Conservation (phyloP, 2,113 vertebrate species). For the Aegypius monachus region DNA sequence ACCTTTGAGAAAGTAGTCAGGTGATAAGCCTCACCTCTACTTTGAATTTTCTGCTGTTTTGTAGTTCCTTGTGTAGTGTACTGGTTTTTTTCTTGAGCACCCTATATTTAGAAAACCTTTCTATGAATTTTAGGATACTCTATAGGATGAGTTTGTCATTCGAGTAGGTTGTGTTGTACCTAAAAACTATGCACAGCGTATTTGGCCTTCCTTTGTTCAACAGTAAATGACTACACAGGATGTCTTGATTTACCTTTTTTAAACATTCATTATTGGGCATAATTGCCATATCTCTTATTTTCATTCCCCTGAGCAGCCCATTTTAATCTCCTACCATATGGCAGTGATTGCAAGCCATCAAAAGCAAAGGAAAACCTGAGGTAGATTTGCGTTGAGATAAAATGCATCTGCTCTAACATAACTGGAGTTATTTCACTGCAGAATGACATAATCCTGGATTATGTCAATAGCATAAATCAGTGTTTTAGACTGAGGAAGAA, state of each 20-base stretch:
- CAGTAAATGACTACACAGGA: not conserved
- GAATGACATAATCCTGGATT: not conserved
- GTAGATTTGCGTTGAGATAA: constrained; percentile 1
- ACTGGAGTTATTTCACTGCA: not conserved
- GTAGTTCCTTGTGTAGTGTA: not conserved
- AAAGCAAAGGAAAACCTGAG: constrained; percentile 6
- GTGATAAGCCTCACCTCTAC: not conserved
- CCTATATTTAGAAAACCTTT: not conserved
- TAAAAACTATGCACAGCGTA: not conserved
- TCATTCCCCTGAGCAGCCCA: constrained; percentile 28
- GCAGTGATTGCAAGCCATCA: constrained; percentile 34
- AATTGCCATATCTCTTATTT: constrained; percentile 35
- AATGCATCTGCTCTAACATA: not conserved
- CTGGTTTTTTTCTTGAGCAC: not conserved
- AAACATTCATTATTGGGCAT: constrained; percentile 40
- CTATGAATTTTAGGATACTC: not conserved
- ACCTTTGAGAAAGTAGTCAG: not conserved
- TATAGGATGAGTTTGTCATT: not conserved
- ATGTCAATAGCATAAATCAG: not conserved
- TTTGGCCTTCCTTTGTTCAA: constrained; percentile 8
- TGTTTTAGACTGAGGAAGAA: not conserved
- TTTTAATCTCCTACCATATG: constrained; percentile 46
- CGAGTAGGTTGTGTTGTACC: not conserved
- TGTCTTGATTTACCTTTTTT: constrained; percentile 44
- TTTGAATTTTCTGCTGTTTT: not conserved